These are phyloP conservation scores for Acanthurus tractus DNA, from an alignment of 2,797 vertebrate species.

Conservation along the genomic window DNA sequence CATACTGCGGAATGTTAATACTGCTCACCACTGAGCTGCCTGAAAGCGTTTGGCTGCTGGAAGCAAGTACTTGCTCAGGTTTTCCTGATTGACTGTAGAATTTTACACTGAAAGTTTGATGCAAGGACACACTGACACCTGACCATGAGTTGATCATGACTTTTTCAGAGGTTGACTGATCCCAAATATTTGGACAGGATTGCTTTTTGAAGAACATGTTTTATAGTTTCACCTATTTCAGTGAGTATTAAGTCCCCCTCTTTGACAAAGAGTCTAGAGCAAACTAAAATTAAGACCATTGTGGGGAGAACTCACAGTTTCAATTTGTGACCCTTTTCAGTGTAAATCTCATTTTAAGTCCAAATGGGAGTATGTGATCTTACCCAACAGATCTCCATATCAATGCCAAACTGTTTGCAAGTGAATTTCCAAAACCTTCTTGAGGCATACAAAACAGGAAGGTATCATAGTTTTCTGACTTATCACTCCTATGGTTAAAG, in stretches of 20 bases:
- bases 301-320: neutral
- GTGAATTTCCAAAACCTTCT: neutral
- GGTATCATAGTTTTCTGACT: neutral
- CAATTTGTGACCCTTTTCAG: neutral
- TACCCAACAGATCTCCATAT: neutral
- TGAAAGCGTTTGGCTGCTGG: slow-evolving; percentile 56
- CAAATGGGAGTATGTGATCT: neutral
- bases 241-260: neutral
- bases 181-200: neutral
- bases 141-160: slow-evolving; percentile 12
- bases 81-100: slow-evolving; percentile 46
- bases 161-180: neutral
- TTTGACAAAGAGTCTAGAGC: neutral
- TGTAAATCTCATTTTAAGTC: neutral
- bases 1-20: slow-evolving; percentile 49
- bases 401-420: neutral
- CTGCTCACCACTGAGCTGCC: slow-evolving; percentile 26
- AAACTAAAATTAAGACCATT: neutral
- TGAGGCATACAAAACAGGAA: neutral
- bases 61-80: slow-evolving; percentile 6
- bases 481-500: neutral
- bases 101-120: slow-evolving; percentile 42
- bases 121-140: slow-evolving; percentile 34
- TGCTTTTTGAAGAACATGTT: neutral
- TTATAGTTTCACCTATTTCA: neutral